phyloP scores from a whole-genome alignment of 2,888 invertebrate genomes.

The Diplolepis rosae region DNA sequence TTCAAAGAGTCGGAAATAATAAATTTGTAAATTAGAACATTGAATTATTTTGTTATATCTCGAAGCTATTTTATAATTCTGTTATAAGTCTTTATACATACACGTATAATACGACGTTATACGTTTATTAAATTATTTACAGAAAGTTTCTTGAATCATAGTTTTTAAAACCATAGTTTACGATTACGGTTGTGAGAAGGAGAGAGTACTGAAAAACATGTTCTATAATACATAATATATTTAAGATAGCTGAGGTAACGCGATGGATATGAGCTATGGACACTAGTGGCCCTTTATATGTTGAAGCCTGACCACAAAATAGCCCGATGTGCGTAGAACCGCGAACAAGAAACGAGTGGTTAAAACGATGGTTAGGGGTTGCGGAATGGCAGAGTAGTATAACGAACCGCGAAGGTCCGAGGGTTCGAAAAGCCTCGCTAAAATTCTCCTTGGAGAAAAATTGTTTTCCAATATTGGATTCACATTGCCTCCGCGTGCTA shows the following conservation, averaged over 20 bases:
- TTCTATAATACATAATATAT: too few species aligned
- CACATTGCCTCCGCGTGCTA: conserved; percentile 60
- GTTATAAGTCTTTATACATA: too few species aligned
- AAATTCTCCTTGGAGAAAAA: conserved; percentile 71
- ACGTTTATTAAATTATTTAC: too few species aligned
- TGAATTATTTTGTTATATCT: too few species aligned
- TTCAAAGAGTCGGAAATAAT: too few species aligned
- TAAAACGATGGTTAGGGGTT: conserved; percentile 35
- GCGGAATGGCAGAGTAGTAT: conserved; percentile 18
- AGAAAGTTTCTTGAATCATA: too few species aligned
- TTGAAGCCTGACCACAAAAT: not conserved
- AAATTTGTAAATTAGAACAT: too few species aligned
- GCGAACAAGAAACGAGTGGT: conserved; percentile 41
- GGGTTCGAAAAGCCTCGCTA: conserved; percentile 59
- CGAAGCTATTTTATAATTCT: too few species aligned
- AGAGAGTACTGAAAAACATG: too few species aligned
- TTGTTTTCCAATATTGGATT: conserved; percentile 76
- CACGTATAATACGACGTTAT: too few species aligned
- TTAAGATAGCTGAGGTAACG: not conserved
- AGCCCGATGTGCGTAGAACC: conserved; percentile 29
- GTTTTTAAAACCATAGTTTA: too few species aligned
- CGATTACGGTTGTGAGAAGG: too few species aligned
- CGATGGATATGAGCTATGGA: not conserved
- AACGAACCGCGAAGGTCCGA: conserved; percentile 43
- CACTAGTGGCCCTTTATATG: not conserved